Percentiles rank a stretch among this genome's conserved stretches.
phyloP scores from a whole-genome alignment of 2,888 invertebrate species.

The Tetragonisca angustula region DNA sequence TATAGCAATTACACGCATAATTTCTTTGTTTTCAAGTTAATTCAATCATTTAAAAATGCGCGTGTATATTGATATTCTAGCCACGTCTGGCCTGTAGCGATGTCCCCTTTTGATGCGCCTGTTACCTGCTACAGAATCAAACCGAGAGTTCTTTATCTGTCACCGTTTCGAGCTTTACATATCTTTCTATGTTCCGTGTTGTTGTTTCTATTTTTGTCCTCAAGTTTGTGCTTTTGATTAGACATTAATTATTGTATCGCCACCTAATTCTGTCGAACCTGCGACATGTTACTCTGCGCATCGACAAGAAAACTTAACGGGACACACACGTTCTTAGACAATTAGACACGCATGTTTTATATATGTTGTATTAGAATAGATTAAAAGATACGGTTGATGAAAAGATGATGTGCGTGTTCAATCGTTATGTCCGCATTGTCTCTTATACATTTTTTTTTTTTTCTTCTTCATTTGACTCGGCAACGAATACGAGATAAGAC shows the following conservation, averaged over 20 bases:
- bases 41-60: constrained; percentile 27
- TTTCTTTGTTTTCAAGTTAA: too few species aligned
- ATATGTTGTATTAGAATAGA: constrained; percentile 10
- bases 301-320: background rate
- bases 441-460: background rate
- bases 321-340: background rate
- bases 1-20: background rate
- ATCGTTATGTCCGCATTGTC: background rate
- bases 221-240: background rate
- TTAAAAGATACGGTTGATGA: background rate
- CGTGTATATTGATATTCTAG: constrained; percentile 73
- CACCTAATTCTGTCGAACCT: background rate
- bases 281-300: background rate
- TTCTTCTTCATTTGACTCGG: background rate
- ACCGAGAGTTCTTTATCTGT: constrained; percentile 64
- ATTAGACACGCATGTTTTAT: constrained; percentile 27
- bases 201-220: background rate
- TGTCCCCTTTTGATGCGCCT: constrained; percentile 73
- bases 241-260: background rate
- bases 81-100: constrained; percentile 71
- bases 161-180: constrained; percentile 39
- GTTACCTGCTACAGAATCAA: constrained; percentile 68
- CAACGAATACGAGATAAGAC: background rate
- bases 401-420: constrained; percentile 5
- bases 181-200: constrained; percentile 8